Base-by-base conservation (phyloP, 2,797 vertebrate genomes). In the Hemitrygon akajei region DNA sequence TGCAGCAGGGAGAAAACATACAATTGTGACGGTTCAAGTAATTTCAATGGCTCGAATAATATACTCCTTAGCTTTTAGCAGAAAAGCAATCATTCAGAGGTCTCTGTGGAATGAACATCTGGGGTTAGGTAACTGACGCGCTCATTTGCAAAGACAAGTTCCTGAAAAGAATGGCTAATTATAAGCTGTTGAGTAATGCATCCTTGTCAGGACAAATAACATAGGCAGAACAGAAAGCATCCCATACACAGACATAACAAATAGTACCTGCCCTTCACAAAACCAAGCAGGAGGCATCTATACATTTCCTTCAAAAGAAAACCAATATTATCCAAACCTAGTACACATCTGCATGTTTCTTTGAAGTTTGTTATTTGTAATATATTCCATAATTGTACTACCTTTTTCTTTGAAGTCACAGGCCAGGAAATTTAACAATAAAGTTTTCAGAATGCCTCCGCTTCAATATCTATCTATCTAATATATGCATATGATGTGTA, bases 141-240 rank as follows among this genome's bases (percentile, higher is more conserved):
- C 76, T 76, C 47, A 47, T 93, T 71, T 76, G 40, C 91, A 76
- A 76, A 47, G 22, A 25, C 27, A 93, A 56, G 40, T 22, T 92
- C 37, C 22, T 27, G 34, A 73, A 93, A 93, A 93, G 69, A 92
- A 75, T n/a, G 11, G 71, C n/a, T 93, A 93, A 93, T 76, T 93
- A 93, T 58, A 93, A 76, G 34, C 91, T 93, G 91, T 76, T 75
- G 91, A 58, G 71, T 73, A 76, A 75, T 93, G 47, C 47, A 30
- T 93, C 91, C 71, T 76, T 93, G 91, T 76, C 71, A 93, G 91
- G 73, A 76, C 71, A 93, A 93, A 93, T 93, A 93, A 93, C 87
- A 91, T n/a, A 34, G 91, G 56, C 56, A 75, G 47, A 76, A 30
- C 37, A 93, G 69, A 56, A 76, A 76, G 71, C 27, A 56, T 58